These are phyloP conservation scores for Isotomurus palustris DNA, from an alignment of 2,888 invertebrate genomes.

Conservation along the genomic window DNA sequence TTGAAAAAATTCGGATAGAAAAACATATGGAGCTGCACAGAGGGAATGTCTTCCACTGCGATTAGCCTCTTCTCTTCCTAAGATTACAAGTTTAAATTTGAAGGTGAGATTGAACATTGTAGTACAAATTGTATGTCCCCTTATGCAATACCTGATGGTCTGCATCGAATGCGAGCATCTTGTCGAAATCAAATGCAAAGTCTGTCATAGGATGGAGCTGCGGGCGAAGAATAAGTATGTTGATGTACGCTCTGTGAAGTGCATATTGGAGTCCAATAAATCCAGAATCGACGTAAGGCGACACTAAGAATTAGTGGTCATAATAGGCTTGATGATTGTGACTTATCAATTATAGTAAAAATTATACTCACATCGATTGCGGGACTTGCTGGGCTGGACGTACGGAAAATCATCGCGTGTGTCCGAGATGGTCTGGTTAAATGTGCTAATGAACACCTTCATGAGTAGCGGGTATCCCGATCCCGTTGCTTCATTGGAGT, in stretches of 20 bases:
- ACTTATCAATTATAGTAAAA: neutral
- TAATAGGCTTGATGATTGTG: neutral
- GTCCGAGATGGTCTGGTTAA: conserved; percentile 21
- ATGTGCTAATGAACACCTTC: conserved; percentile 18
- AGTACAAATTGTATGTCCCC: neutral
- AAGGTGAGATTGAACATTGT: neutral
- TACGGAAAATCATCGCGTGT: conserved; percentile 26
- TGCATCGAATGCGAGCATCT: neutral
- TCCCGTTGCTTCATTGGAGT: neutral
- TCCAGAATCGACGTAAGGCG: conserved; percentile 34
- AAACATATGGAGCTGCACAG: conserved; percentile 16
- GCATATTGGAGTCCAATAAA: conserved; percentile 39
- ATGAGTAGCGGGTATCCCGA: conserved; percentile 17
- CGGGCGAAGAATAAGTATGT: no score
- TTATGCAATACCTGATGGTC: neutral
- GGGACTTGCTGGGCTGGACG: conserved; percentile 14
- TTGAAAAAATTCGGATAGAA: conserved; percentile 26
- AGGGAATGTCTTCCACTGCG: conserved; percentile 7
- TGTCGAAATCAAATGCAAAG: neutral
- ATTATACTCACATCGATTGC: conserved; percentile 10
- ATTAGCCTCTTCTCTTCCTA: neutral
- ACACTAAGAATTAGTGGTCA: conserved; percentile 12
- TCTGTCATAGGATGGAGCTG: no score
- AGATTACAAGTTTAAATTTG: neutral
- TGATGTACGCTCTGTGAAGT: conserved; percentile 20